Evolutionary conservation across 2,888 invertebrate genomes (phyloP).

Genomic region (Netelia fuscicornis): DNA sequence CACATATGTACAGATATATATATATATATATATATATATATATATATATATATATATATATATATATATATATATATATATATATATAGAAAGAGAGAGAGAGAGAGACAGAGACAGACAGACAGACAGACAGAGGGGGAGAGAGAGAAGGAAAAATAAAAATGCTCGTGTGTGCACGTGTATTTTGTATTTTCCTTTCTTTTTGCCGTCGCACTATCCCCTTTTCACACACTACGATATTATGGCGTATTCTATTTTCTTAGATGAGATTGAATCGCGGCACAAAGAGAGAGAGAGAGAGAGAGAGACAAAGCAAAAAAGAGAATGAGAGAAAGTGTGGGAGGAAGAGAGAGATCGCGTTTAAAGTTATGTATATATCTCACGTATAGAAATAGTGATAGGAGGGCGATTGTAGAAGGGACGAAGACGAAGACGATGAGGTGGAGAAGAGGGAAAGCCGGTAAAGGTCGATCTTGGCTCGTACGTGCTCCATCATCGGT

Average conservation of each 20-base stretch:
- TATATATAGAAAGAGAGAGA: too few relatives aligned
- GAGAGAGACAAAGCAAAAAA: not conserved
- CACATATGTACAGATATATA: not conserved
- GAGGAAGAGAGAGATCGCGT: conserved; percentile 23
- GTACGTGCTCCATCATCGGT: conserved; percentile 68
- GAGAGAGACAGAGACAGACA: too few relatives aligned
- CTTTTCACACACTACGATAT: conserved; percentile 24
- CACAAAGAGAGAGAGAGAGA: not conserved
- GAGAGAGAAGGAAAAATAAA: too few relatives aligned
- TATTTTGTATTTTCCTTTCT: not conserved
- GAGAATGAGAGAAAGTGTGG: not conserved
- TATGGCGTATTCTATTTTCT: conserved; percentile 47
- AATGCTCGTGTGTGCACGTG: not conserved
- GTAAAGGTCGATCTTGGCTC: conserved; percentile 64
- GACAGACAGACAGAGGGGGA: too few relatives aligned
- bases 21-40: not conserved
- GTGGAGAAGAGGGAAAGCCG: not conserved
- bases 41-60: not conserved
- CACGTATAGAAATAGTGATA: conserved; percentile 41
- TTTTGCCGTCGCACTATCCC: not conserved
- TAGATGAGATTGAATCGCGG: not conserved
- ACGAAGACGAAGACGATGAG: not conserved
- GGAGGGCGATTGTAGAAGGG: conserved; percentile 9
- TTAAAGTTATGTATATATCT: conserved; percentile 31
- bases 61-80: not conserved